Conservation (phyloP, 2,888 invertebrate species). For the Pachymerium ferrugineum region DNA sequence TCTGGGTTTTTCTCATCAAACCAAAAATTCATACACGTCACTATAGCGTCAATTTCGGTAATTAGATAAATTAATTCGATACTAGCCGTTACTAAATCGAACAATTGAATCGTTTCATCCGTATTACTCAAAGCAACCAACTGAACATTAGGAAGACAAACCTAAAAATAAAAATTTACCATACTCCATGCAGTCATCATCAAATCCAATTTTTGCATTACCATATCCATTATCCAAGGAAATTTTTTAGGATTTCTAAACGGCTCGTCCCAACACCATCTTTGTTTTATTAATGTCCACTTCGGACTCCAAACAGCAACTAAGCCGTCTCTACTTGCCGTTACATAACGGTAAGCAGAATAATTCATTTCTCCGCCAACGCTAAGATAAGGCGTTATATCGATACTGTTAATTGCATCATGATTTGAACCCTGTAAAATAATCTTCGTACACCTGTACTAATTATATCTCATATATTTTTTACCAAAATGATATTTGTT, state of each 20-base stretch:
- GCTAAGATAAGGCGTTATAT: neutral
- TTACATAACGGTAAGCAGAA: neutral
- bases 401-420: neutral
- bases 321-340: constrained; percentile 7
- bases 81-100: neutral
- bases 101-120: neutral
- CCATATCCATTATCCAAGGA: constrained; percentile 27
- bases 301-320: neutral
- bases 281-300: neutral
- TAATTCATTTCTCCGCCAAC: neutral
- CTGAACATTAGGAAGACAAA: neutral
- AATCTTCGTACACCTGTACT: neutral
- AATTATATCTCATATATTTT: neutral
- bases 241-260: neutral
- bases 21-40: neutral
- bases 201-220: neutral
- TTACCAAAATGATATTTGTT: neutral
- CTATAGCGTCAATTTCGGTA: neutral
- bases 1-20: neutral
- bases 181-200: no score
- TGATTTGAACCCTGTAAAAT: neutral
- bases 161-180: neutral
- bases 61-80: neutral
- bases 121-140: neutral
- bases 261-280: neutral